Evolutionary conservation across 2,113 vertebrate species (phyloP).

Genomic region (Pterocles burchelli): DNA sequence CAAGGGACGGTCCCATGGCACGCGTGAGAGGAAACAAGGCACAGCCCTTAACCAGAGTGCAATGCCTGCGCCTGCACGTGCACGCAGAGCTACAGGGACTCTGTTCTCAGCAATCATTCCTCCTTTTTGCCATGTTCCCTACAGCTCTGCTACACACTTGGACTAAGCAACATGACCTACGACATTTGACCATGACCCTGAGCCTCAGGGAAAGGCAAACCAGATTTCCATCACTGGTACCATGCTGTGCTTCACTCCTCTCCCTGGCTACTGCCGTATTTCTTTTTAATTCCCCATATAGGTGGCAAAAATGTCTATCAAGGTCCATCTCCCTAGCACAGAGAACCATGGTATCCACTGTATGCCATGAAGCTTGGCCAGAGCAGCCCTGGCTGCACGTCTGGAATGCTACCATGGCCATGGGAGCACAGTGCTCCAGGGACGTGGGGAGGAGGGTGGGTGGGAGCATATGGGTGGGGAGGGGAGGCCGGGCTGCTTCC

Average conservation of each 20-base stretch:
- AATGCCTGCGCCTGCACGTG: background rate
- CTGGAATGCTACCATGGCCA: background rate
- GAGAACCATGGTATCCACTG: background rate
- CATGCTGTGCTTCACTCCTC: background rate
- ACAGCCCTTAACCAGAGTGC: background rate
- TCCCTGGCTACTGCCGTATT: background rate
- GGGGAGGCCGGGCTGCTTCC: background rate
- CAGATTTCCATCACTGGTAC: background rate
- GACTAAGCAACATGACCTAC: background rate
- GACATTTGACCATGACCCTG: background rate
- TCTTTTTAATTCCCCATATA: background rate
- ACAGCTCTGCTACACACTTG: background rate
- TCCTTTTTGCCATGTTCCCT: background rate
- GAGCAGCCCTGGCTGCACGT: background rate
- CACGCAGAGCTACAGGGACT: background rate
- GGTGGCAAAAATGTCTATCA: background rate
- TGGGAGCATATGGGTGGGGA: background rate
- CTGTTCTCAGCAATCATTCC: background rate
- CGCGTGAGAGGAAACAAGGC: background rate
- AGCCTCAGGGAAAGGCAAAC: background rate
- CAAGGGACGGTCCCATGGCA: background rate
- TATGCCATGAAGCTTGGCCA: background rate
- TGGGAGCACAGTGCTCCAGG: background rate
- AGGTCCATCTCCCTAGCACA: background rate
- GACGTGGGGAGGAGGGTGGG: rapidly evolving